Evolutionary conservation across 2,113 vertebrate species (phyloP), one percentile per base, ranked within the genome.

Genomic region (Sterrhoptilus dennistouni): DNA sequence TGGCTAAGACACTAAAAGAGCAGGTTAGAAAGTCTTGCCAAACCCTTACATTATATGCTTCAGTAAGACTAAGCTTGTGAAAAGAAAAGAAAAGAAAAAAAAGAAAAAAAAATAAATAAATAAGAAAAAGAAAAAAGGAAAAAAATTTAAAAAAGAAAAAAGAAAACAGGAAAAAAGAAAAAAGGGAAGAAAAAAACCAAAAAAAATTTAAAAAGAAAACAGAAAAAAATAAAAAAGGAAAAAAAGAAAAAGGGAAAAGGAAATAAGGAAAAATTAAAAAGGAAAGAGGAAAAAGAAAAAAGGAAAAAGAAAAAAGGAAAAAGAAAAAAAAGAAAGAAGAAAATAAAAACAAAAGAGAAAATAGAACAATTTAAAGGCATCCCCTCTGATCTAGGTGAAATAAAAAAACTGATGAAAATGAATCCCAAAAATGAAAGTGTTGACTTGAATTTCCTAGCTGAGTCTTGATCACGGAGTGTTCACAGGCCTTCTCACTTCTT

Each of bases 111-210:
- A 18, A 4, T 8, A 3, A 4, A 33, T n/a, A n/a, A n/a, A n/a
- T n/a, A 5, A 14, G 6, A 4, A 11, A 16, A 18, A 6, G 8
- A 3, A 4, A 33, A 5, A 14, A 7, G 3, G 2, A 6, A 4
- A 3, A 13, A 31, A 5, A 5, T n/a, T n/a, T n/a, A 12, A 33
- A 65, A 59, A n/a, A 22, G 6, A 3, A 29, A 4, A 10, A 6
- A 29, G 2, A 35, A 28, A 35, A 5, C 5, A 8, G 5, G 2
- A 2, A 40, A 8, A 1, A 11, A 3, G 7, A 16, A 20, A 3
- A 7, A 4, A 4, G 9, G 23, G 3, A 3, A 21, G 15, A 57
- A 60, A 27, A 2, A 8, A 16, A 6, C 9, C 5, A 12, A 17
- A 22, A 21, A 2, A 35, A 14, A 5, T 6, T 18, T 3, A 1